Evolutionary conservation across 2,888 invertebrate genomes (phyloP).

Genomic region (Prosopocoilus inquinatus): DNA sequence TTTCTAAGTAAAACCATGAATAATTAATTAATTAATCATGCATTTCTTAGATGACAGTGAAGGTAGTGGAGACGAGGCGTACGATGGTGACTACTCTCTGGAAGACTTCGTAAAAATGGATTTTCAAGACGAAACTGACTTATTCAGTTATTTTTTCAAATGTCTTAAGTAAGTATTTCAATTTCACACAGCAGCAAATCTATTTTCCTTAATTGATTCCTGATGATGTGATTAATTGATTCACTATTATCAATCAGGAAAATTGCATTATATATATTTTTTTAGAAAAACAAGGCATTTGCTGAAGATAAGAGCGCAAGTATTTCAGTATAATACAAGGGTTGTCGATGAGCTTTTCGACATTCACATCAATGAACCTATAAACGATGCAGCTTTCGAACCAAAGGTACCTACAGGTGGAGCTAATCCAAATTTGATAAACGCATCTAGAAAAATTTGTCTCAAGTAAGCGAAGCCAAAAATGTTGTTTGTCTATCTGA

Average conservation of each 20-base stretch:
- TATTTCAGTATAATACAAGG: background rate
- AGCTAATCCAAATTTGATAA: background rate
- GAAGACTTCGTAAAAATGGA: conserved; percentile 7
- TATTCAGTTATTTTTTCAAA: conserved; percentile 9
- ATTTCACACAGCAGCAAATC: background rate
- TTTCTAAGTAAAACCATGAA: too few relatives aligned
- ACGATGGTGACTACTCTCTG: background rate
- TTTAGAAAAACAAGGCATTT: conserved; percentile 6
- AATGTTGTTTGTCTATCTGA: background rate
- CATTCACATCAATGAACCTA: background rate
- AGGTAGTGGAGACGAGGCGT: background rate
- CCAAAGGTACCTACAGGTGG: background rate
- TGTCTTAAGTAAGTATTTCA: conserved; percentile 9
- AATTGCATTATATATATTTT: background rate
- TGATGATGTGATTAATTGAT: too few relatives aligned
- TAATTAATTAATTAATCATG: too few relatives aligned
- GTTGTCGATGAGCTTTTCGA: background rate
- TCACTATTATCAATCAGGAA: background rate
- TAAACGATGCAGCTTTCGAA: background rate
- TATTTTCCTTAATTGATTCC: too few relatives aligned
- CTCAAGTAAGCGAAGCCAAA: conserved; percentile 9
- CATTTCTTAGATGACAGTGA: background rate
- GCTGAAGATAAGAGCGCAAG: background rate
- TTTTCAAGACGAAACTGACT: conserved; percentile 11
- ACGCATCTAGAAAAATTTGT: conserved; percentile 4